Evolutionary conservation across 1,140 invertebrate species (phyloP).

Genomic region (Trichogramma pretiosum): DNA sequence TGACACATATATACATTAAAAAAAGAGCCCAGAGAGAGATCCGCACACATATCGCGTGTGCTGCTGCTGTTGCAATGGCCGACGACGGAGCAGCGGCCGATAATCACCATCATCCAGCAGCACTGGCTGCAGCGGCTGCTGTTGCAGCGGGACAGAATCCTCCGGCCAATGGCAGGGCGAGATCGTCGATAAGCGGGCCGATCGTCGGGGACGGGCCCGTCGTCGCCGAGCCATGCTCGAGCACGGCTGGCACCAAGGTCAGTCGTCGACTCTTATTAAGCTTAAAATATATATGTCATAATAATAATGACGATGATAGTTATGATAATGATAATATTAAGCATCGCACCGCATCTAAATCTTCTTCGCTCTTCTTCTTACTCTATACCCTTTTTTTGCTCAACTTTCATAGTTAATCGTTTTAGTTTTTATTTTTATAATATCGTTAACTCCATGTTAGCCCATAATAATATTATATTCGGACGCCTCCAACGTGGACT

Average conservation of each 20-base stretch:
- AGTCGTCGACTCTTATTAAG: background rate
- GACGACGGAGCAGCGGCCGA: background rate
- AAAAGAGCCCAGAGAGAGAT: background rate
- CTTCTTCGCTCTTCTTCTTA: background rate
- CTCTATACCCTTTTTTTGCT: too few species aligned
- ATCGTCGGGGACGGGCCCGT: conserved; percentile 9
- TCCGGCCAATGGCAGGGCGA: conserved; percentile 1
- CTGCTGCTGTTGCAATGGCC: conserved; percentile 1
- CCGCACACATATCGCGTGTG: too few species aligned
- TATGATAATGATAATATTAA: too few species aligned
- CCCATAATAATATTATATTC: background rate
- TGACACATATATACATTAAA: too few species aligned
- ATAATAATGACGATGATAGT: too few species aligned
- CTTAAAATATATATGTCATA: background rate
- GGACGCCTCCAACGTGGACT: background rate
- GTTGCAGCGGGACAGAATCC: too few species aligned
- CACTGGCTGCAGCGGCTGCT: too few species aligned
- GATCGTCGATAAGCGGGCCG: too few species aligned
- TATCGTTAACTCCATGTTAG: too few species aligned
- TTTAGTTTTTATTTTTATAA: too few species aligned
- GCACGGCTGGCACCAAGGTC: conserved; percentile 10
- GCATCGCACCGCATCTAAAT: too few species aligned
- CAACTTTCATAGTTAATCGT: too few species aligned
- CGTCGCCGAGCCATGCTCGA: conserved; percentile 1
- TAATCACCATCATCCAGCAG: background rate